phyloP scores from a whole-genome alignment of 2,113 vertebrate species.

The Alces alces region DNA sequence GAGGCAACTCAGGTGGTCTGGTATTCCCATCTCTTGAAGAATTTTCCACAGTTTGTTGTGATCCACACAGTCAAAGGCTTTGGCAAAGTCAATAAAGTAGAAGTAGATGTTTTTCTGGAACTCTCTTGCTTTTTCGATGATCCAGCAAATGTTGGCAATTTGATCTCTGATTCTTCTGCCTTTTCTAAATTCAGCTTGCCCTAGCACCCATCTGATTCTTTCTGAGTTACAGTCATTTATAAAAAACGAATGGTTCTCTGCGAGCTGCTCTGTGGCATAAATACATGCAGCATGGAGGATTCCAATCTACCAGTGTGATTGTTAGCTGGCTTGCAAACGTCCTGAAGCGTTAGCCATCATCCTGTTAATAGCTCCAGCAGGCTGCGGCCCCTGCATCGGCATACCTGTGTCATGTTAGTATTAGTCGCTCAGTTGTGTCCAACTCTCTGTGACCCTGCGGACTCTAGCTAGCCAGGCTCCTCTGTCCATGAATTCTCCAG shows the following conservation, averaged over 20 bases:
- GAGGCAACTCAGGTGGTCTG: not conserved
- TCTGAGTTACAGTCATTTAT: not conserved
- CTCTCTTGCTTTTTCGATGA: not conserved
- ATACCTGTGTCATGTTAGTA: rapidly evolving
- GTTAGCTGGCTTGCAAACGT: not conserved
- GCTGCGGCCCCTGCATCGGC: rapidly evolving
- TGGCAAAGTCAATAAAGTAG: not conserved
- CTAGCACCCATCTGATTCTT: not conserved
- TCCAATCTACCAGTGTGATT: not conserved
- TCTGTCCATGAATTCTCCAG: not conserved
- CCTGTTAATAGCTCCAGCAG: not conserved
- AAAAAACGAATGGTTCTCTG: not conserved
- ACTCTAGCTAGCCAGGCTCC: not conserved
- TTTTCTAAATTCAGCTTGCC: not conserved
- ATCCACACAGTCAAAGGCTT: not conserved
- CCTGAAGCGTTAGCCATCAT: not conserved
- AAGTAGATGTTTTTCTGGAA: not conserved
- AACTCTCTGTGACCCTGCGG: not conserved
- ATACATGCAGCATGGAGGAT: not conserved
- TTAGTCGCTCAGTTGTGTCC: rapidly evolving
- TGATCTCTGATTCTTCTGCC: not conserved
- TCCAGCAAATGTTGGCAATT: not conserved
- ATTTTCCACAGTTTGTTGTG: not conserved
- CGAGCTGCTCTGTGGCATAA: not conserved
- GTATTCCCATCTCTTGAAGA: not conserved